Percentiles rank a stretch among this genome's conserved stretches.
phyloP scores from a whole-genome alignment of 2,888 invertebrate genomes.

The Drosophila kanekoi region DNA sequence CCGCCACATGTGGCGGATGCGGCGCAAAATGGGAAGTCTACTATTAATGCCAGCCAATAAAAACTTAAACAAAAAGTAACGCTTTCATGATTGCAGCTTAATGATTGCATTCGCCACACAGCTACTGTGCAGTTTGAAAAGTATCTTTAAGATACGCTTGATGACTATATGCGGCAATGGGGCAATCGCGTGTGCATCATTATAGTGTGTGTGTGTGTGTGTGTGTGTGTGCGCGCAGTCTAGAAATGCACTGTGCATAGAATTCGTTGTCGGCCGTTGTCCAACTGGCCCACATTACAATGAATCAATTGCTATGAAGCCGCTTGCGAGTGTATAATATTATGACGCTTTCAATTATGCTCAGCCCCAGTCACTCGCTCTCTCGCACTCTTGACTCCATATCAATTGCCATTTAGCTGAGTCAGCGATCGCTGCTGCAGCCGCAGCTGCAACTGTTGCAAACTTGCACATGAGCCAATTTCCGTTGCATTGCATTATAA shows the following conservation, averaged over 20 bases:
- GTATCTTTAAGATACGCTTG: conserved; percentile 45
- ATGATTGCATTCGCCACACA: conserved; percentile 16
- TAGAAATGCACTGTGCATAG: conserved; percentile 39
- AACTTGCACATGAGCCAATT: conserved; percentile 28
- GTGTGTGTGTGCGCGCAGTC: conserved; percentile 22
- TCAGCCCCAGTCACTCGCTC: not conserved
- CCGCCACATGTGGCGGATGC: conserved; percentile 51
- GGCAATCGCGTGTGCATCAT: conserved; percentile 31
- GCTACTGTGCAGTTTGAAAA: conserved; percentile 5
- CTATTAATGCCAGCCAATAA: conserved; percentile 53
- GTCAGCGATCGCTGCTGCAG: conserved; percentile 22
- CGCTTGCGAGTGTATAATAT: conserved; percentile 21
- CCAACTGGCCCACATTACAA: conserved; percentile 48
- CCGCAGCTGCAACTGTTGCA: conserved; percentile 1
- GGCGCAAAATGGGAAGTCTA: conserved; percentile 55
- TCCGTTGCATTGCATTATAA: conserved; percentile 51
- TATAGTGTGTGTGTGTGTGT: not conserved
- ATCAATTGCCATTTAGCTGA: conserved; percentile 8
- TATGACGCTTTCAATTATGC: conserved; percentile 48
- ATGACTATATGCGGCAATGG: conserved; percentile 18
- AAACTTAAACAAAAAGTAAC: conserved; percentile 22
- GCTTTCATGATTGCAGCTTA: conserved; percentile 10
- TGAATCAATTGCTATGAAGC: conserved; percentile 40
- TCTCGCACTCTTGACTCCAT: not conserved
- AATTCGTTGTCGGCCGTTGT: conserved; percentile 25